Evolutionary conservation across 1,140 invertebrate species (phyloP).

Genomic region (Solenopsis invicta): DNA sequence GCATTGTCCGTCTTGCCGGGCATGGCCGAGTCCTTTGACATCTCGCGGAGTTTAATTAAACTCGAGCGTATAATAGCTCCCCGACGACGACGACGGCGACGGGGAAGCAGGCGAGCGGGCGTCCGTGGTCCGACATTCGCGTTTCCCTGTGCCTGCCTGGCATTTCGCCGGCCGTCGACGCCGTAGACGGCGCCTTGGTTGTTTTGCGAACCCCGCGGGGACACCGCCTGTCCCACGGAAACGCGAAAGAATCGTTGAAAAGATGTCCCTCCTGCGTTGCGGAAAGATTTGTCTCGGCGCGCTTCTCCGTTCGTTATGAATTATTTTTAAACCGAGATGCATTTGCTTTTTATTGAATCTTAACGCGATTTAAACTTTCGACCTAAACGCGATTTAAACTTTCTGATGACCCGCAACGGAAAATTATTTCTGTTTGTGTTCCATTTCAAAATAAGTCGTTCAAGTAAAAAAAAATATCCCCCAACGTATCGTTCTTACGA

Average conservation of each 20-base stretch:
- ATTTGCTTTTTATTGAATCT: background rate
- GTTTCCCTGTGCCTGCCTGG: conserved; percentile 31
- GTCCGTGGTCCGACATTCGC: conserved; percentile 65
- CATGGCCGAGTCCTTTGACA: conserved; percentile 84
- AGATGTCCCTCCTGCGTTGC: background rate
- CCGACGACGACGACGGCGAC: conserved; percentile 72
- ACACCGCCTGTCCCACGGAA: background rate
- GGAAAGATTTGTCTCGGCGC: background rate
- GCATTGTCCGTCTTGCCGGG: conserved; percentile 85
- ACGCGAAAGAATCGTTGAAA: conserved; percentile 39
- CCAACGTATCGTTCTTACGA: background rate
- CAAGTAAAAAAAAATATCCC: background rate
- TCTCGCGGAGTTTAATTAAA: conserved; percentile 85
- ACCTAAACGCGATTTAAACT: no score
- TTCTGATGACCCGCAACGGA: no score
- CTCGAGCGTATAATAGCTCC: conserved; percentile 81
- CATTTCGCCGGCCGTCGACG: conserved; percentile 62
- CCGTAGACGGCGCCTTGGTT: conserved; percentile 41
- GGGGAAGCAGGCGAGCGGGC: conserved; percentile 20
- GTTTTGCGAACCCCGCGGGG: conserved; percentile 29
- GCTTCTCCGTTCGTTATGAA: background rate
- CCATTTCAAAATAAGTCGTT: background rate
- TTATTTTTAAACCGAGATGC: background rate
- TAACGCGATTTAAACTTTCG: background rate
- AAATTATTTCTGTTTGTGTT: background rate